Conservation (phyloP, 2,797 vertebrate species). For the Novumbra hubbsi region DNA sequence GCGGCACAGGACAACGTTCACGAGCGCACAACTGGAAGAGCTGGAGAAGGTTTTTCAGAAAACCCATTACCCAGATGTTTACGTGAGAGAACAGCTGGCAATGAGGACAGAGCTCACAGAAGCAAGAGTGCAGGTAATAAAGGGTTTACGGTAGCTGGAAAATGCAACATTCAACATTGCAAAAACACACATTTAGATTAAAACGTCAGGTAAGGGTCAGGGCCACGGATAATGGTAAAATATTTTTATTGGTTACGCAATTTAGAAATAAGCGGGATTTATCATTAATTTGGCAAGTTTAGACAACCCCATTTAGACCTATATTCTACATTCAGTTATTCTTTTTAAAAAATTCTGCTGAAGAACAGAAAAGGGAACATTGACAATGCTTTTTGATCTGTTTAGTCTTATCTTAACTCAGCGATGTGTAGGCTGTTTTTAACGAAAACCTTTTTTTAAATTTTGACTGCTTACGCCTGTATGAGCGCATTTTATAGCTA, state of each 20-base stretch:
- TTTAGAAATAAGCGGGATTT: too few relatives aligned
- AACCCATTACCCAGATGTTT: conserved; percentile 97
- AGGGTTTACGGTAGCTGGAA: neutral
- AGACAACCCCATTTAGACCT: neutral
- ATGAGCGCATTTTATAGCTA: too few relatives aligned
- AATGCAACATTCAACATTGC: too few relatives aligned
- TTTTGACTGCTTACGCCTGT: too few relatives aligned
- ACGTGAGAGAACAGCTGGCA: conserved; percentile 95
- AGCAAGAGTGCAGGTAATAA: conserved; percentile 92
- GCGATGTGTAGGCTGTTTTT: neutral
- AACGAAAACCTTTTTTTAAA: too few relatives aligned
- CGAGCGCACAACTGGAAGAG: conserved; percentile 94
- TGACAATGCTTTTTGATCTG: neutral
- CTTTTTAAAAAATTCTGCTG: neutral
- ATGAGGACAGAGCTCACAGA: conserved; percentile 96
- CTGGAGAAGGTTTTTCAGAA: conserved; percentile 99
- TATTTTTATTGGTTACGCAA: too few relatives aligned
- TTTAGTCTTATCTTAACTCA: neutral
- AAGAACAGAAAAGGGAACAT: neutral
- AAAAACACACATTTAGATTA: too few relatives aligned
- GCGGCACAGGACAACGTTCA: conserved; percentile 95
- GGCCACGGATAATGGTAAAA: too few relatives aligned
- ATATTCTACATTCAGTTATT: neutral
- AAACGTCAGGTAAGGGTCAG: too few relatives aligned
- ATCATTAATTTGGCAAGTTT: too few relatives aligned